phyloP scores from a whole-genome alignment of 2,113 vertebrate species.

The Suncus etruscus region DNA sequence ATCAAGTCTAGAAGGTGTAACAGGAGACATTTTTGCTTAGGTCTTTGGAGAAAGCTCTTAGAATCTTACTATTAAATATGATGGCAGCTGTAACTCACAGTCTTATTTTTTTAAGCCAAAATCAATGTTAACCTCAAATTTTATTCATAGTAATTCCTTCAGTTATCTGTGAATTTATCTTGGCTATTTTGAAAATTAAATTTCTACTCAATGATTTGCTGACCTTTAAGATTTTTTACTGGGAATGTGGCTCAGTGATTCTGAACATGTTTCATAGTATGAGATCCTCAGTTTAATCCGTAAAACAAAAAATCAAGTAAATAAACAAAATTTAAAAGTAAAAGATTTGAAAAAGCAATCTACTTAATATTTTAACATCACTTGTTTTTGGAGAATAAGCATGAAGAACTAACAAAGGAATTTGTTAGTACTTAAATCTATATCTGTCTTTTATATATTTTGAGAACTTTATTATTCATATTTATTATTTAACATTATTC shows the following conservation, averaged over 20 bases:
- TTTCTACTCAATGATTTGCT: background rate
- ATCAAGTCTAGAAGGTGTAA: too few relatives aligned
- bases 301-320: background rate
- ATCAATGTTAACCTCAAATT: background rate
- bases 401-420: background rate
- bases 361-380: background rate
- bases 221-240: background rate
- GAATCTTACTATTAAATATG: background rate
- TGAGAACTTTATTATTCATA: background rate
- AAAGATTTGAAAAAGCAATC: background rate
- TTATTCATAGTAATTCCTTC: background rate
- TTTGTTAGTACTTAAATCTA: background rate
- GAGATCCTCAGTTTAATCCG: too few relatives aligned
- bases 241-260: too few relatives aligned
- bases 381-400: background rate
- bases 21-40: background rate
- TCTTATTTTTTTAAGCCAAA: background rate
- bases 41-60: background rate
- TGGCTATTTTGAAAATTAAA: background rate
- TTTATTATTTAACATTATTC: background rate
- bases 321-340: background rate
- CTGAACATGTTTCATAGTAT: too few relatives aligned
- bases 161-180: background rate
- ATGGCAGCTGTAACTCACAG: too few relatives aligned
- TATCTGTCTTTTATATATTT: background rate